phyloP scores from a whole-genome alignment of 2,113 vertebrate genomes.

The Coracopsis vasa region DNA sequence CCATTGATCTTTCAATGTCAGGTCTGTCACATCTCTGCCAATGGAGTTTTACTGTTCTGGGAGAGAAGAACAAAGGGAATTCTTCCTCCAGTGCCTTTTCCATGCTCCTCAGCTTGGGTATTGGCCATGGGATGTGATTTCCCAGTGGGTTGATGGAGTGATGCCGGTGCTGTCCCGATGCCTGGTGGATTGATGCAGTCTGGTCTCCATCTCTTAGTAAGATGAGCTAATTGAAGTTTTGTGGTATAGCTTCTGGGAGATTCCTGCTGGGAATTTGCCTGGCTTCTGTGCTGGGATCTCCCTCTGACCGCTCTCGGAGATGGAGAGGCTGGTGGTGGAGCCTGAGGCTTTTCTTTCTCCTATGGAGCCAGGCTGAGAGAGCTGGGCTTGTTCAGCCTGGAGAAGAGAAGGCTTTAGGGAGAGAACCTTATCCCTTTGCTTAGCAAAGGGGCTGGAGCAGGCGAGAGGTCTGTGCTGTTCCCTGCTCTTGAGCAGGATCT shows the following conservation, averaged over 20 bases:
- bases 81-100: background rate
- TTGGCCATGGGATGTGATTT: fast-evolving
- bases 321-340: background rate
- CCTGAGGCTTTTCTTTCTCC: background rate
- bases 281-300: fast-evolving
- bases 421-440: background rate
- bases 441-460: background rate
- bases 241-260: background rate
- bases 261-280: background rate
- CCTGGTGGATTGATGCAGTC: fast-evolving
- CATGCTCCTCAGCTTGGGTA: background rate
- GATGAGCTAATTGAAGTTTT: background rate
- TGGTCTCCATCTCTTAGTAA: background rate
- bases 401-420: background rate
- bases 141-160: fast-evolving
- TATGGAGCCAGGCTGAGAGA: background rate
- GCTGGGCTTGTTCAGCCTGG: background rate
- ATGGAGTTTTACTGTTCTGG: background rate
- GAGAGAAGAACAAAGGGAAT: background rate
- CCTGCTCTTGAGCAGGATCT: background rate
- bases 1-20: background rate
- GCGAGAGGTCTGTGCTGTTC: fast-evolving
- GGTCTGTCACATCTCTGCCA: background rate
- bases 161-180: background rate
- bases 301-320: fast-evolving